These are phyloP conservation scores for Hipparchia sbordonii DNA, from an alignment of 2,888 invertebrate species.

Conservation along the genomic window DNA sequence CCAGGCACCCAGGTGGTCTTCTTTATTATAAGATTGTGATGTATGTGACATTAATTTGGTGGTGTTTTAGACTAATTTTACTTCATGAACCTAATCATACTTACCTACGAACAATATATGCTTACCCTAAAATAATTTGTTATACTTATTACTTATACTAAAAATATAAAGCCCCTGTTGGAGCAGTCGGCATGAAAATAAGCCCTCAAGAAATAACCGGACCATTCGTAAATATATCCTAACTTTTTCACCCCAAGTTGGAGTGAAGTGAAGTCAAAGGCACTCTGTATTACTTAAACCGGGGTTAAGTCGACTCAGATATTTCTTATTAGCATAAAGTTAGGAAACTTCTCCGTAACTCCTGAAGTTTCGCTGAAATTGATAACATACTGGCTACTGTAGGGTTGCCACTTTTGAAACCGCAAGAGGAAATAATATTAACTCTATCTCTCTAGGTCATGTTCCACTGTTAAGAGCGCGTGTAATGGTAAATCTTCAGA, in stretches of 20 bases:
- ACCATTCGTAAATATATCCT: conserved; percentile 50
- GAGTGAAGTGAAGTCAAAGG: conserved; percentile 55
- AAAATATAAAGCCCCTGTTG: neutral
- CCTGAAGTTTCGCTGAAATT: conserved; percentile 70
- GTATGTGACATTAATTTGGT: no score
- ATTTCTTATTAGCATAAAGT: conserved; percentile 77
- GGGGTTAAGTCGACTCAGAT: conserved; percentile 66
- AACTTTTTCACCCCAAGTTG: conserved; percentile 52
- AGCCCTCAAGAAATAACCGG: conserved; percentile 43
- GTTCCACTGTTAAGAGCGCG: no score
- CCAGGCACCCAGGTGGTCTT: no score
- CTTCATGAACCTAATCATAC: no score
- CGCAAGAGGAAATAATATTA: neutral
- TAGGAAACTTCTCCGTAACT: conserved; percentile 61
- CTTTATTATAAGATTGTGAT: no score
- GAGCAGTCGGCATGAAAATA: conserved; percentile 27
- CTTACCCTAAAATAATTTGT: no score
- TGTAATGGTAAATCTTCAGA: no score
- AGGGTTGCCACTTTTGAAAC: conserved; percentile 13
- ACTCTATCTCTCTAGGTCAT: no score
- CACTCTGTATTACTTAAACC: conserved; percentile 75
- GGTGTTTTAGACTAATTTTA: no score
- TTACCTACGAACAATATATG: no score
- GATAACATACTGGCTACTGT: conserved; percentile 57
- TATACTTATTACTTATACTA: no score